Conservation (phyloP, 30 jellyfish, hydroid and myxozoan genomes). For the Turritopsis rubra region DNA sequence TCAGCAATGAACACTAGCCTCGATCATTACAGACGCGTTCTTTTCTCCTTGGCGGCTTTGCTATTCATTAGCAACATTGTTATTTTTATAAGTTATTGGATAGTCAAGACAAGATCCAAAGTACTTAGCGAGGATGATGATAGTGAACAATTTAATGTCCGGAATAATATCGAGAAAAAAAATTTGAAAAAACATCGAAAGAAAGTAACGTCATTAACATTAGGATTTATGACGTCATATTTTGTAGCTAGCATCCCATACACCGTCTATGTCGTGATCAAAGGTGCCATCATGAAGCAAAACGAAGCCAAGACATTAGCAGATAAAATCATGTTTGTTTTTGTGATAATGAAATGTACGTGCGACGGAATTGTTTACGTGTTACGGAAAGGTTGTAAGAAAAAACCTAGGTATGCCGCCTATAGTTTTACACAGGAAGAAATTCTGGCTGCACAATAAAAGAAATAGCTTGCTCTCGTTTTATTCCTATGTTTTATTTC, state of each 20-base stretch:
- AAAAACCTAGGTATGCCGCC: neutral
- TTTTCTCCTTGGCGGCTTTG: neutral
- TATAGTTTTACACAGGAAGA: constrained; percentile 2
- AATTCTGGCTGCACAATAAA: neutral
- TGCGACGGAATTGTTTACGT: neutral
- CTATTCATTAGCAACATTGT: neutral
- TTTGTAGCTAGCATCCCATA: neutral
- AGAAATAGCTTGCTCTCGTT: no score
- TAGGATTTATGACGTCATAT: neutral
- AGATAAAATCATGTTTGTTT: constrained; percentile 1
- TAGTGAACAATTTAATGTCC: neutral
- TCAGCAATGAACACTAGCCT: neutral
- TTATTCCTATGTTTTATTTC: no score
- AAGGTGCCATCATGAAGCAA: neutral
- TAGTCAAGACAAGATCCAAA: constrained; percentile 1
- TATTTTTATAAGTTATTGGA: constrained; percentile 9
- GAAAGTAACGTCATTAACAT: constrained; percentile 1
- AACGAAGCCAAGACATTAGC: neutral
- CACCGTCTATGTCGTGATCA: neutral
- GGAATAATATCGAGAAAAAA: neutral
- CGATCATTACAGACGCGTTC: neutral
- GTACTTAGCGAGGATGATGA: neutral
- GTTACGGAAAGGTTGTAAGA: neutral
- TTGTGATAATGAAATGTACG: neutral
- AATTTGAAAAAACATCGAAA: neutral